phyloP scores from a whole-genome alignment of 2,888 invertebrate species.

The Tetheella fluctuosa region DNA sequence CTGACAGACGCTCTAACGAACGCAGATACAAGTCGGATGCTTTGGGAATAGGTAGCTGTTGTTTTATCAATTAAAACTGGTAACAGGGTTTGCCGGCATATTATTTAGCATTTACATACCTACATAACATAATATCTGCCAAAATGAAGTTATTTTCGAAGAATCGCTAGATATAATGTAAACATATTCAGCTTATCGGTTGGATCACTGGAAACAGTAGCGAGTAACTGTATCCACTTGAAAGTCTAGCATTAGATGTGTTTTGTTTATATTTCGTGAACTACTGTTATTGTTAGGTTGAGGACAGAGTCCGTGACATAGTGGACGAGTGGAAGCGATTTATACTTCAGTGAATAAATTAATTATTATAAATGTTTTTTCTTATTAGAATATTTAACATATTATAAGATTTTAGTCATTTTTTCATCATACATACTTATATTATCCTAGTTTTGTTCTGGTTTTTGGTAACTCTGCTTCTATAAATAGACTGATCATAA shows the following conservation, averaged over 20 bases:
- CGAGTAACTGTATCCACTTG: slow-evolving; percentile 45
- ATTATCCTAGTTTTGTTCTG: too few species aligned
- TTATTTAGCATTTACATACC: slow-evolving; percentile 17
- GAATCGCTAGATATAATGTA: slow-evolving; percentile 35
- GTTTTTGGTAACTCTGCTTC: too few species aligned
- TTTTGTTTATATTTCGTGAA: slow-evolving; percentile 70
- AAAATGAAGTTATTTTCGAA: slow-evolving; percentile 29
- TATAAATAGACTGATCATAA: too few species aligned
- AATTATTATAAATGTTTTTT: too few species aligned
- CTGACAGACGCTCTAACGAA: slow-evolving; percentile 62
- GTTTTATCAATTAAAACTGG: not conserved
- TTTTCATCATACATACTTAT: too few species aligned
- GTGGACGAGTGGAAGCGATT: not conserved
- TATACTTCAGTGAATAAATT: not conserved
- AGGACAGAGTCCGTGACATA: slow-evolving; percentile 26
- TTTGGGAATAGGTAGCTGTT: slow-evolving; percentile 22
- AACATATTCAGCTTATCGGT: slow-evolving; percentile 42
- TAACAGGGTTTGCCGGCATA: not conserved
- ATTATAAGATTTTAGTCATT: too few species aligned
- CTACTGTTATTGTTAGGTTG: slow-evolving; percentile 53
- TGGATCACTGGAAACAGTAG: slow-evolving; percentile 66
- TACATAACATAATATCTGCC: slow-evolving; percentile 27
- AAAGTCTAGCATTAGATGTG: slow-evolving; percentile 44
- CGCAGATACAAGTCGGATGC: slow-evolving; percentile 57
- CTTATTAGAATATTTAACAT: too few species aligned